phyloP scores from a whole-genome alignment of 2,888 invertebrate species.

The Anorthoa munda region DNA sequence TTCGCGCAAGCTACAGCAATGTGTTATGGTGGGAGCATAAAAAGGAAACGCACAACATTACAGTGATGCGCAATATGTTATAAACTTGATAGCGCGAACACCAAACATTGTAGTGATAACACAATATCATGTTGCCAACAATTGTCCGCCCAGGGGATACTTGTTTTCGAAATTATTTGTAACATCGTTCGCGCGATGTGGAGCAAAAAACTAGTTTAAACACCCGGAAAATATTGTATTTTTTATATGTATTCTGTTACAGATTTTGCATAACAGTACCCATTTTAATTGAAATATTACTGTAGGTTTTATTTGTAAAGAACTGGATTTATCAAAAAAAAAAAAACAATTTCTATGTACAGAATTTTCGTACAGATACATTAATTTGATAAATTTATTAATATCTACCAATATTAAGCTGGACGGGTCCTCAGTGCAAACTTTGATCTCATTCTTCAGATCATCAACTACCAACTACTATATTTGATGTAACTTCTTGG shows the following conservation, averaged over 20 bases:
- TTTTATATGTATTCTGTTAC: neutral
- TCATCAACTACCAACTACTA: neutral
- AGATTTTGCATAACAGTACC: neutral
- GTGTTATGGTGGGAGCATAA: constrained; percentile 52
- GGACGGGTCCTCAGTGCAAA: neutral
- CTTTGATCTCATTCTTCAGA: no score
- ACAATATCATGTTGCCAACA: constrained; percentile 45
- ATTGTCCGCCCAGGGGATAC: constrained; percentile 46
- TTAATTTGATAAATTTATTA: neutral
- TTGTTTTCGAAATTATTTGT: constrained; percentile 49
- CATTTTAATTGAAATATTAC: neutral
- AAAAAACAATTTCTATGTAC: neutral
- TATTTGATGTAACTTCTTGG: neutral
- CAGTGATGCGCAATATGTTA: constrained; percentile 56
- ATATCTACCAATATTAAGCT: neutral
- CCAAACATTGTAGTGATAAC: constrained; percentile 53
- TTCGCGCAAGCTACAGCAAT: constrained; percentile 43
- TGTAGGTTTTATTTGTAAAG: constrained; percentile 6
- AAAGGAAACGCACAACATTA: constrained; percentile 54
- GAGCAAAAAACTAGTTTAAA: constrained; percentile 37
- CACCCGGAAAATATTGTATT: constrained; percentile 21
- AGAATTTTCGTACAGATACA: neutral
- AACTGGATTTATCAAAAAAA: neutral
- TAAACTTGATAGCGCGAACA: constrained; percentile 57
- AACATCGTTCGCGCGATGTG: neutral